These are phyloP conservation scores for Thecocarcelia acutangulata DNA, from an alignment of 2,888 invertebrate species.

Conservation along the genomic window DNA sequence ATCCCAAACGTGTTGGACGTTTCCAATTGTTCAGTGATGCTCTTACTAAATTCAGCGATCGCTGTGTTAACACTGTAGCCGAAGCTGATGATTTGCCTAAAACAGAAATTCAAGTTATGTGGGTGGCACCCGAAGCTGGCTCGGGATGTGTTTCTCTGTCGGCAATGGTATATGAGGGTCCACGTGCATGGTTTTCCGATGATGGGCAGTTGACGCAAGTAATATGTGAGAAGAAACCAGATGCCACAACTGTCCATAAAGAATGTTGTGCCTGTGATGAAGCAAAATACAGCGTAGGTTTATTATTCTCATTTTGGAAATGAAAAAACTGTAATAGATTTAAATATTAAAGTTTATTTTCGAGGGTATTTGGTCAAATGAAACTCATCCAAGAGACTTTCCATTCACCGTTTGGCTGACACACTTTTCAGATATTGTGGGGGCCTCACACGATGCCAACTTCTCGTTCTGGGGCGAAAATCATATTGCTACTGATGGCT, in stretches of 20 bases:
- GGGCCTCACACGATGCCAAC: constrained; percentile 94
- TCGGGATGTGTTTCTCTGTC: constrained; percentile 94
- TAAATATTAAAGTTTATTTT: constrained; percentile 85
- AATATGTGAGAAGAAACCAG: constrained; percentile 88
- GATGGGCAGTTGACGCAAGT: constrained; percentile 91
- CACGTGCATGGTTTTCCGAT: constrained; percentile 93
- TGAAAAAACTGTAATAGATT: too few relatives aligned
- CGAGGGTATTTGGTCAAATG: constrained; percentile 97
- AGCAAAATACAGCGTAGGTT: constrained; percentile 92
- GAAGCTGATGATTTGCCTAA: constrained; percentile 91
- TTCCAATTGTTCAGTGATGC: constrained; percentile 87
- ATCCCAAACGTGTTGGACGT: constrained; percentile 85
- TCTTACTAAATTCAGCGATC: constrained; percentile 86
- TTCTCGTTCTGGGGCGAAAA: constrained; percentile 96
- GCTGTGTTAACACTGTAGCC: constrained; percentile 91
- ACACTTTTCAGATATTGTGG: constrained; percentile 98
- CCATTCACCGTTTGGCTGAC: constrained; percentile 94
- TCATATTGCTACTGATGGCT: constrained; percentile 92
- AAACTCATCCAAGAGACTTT: constrained; percentile 97
- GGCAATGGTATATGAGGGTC: constrained; percentile 92
- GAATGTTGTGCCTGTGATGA: constrained; percentile 97
- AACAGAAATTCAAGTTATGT: constrained; percentile 93
- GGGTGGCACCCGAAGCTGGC: constrained; percentile 93
- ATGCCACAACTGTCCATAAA: constrained; percentile 83
- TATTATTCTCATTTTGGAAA: too few relatives aligned